Evolutionary conservation across 2,113 vertebrate species (phyloP), one percentile per base, ranked within the genome.

Genomic region (Osmerus mordax): DNA sequence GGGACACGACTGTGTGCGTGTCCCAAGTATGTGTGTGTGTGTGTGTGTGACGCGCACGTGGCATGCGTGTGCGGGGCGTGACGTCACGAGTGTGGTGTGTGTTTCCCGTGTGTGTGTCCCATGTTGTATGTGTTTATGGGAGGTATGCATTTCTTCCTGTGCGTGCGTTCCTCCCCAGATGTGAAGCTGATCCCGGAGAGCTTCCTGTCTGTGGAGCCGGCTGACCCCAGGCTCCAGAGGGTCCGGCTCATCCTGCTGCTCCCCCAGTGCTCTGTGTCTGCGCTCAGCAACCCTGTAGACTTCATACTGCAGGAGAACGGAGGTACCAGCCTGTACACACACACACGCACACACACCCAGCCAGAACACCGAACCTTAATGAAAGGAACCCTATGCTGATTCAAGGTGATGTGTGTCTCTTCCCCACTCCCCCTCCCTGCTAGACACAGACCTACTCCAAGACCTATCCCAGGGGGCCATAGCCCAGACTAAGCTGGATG

Each of bases 211-310:
- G 79, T 96, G 81, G 82, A 87, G 2, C 69, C 86, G 3, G 80
- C 75, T 59, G 92, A 95, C 70, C 62, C 67, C 0, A 89, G 86
- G 65, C 76, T 97, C 70, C 84, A 92, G 82, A 94, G 90, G 7
- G 90, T 94, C 60, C 89, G 84, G 73, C 86, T 95, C 47, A 91
- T 96, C 83, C 83, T 97, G 75, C 81, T 99, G 77, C 85, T 91
- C 3, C 95, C 96, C 41, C 93, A 83, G 1, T 96, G 95, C 76
- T 98, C 96, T 51, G 82, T 90, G 73, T 91, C 95, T 65, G 95
- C 94, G 25, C 83, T 93, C 81, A 93, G 93, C 76, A 94, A 96
- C 78, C 95, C 95, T 13, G 83, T 96, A 15, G 94, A 97, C 47
- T 94, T 96, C 75, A 92, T 98, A 81, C 84, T 97, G 84, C 91